Evolutionary conservation across 2,113 vertebrate species (phyloP).

Genomic region (Rousettus leschenaultii): DNA sequence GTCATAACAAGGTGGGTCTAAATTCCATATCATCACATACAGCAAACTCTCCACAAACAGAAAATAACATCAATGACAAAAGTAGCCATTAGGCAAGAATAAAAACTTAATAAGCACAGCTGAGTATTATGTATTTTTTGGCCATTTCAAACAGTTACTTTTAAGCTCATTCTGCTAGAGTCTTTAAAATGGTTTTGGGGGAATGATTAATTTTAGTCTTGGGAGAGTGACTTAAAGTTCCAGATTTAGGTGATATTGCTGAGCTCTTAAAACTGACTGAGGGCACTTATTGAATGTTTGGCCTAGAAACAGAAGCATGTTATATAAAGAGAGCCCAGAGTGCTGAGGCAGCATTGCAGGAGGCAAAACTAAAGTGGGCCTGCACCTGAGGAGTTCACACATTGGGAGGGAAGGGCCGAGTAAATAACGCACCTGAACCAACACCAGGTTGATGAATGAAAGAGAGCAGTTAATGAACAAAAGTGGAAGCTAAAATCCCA

Average conservation of each 20-base stretch:
- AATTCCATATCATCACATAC: background rate
- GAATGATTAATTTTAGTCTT: constrained; percentile 41
- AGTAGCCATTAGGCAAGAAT: background rate
- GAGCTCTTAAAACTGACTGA: constrained; percentile 31
- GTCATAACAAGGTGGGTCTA: background rate
- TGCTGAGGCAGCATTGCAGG: background rate
- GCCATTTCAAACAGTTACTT: constrained; percentile 36
- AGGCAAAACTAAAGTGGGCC: background rate
- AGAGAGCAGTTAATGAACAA: background rate
- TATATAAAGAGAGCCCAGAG: background rate
- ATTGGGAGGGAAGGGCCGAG: background rate
- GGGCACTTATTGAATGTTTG: background rate
- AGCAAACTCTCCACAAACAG: background rate
- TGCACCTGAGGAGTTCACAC: background rate
- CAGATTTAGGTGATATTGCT: constrained; percentile 40
- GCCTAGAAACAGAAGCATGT: constrained; percentile 13
- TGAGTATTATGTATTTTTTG: constrained; percentile 11
- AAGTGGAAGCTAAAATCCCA: background rate
- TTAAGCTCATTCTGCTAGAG: background rate
- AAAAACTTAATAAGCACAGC: background rate
- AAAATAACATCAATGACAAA: background rate
- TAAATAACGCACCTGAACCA: background rate
- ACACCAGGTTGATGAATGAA: background rate
- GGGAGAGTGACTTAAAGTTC: background rate
- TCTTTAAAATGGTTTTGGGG: background rate